Conservation (phyloP, 2,888 invertebrate species). For the Parnassius smintheus region DNA sequence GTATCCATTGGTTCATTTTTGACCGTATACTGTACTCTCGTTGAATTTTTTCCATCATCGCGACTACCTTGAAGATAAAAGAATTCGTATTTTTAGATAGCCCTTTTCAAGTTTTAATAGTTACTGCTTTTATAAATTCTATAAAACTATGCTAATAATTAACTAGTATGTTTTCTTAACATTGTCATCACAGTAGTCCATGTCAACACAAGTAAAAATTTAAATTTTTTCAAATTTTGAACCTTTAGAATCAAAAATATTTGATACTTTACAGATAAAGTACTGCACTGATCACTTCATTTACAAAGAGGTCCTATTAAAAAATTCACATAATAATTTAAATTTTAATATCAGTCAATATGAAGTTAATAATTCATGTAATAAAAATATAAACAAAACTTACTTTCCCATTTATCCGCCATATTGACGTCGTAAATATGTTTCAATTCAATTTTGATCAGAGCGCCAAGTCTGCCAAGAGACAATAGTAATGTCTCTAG, state of each 20-base stretch:
- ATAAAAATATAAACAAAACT: conserved; percentile 77
- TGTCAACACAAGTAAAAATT: conserved; percentile 70
- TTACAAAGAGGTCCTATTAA: conserved; percentile 35
- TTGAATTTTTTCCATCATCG: conserved; percentile 52
- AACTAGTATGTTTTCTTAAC: conserved; percentile 29
- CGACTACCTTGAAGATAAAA: conserved; percentile 53
- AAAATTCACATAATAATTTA: conserved; percentile 31
- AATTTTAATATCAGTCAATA: too few relatives aligned
- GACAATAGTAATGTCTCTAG: conserved; percentile 21
- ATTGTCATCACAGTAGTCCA: conserved; percentile 26
- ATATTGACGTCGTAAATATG: conserved; percentile 84
- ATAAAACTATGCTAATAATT: conserved; percentile 14
- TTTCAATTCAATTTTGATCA: conserved; percentile 50
- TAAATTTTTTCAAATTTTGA: conserved; percentile 81
- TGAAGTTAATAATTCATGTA: conserved; percentile 17
- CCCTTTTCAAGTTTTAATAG: conserved; percentile 18
- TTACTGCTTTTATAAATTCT: conserved; percentile 3
- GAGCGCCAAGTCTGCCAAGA: conserved; percentile 61
- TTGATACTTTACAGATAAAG: conserved; percentile 29
- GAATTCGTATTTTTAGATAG: conserved; percentile 28
- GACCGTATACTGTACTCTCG: conserved; percentile 58
- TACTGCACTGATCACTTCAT: conserved; percentile 32
- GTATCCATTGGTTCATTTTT: conserved; percentile 83
- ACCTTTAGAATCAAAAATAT: conserved; percentile 52
- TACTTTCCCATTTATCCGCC: conserved; percentile 91